Evolutionary conservation across 2,888 invertebrate genomes (phyloP).

Genomic region (Orchesellides sinensis): DNA sequence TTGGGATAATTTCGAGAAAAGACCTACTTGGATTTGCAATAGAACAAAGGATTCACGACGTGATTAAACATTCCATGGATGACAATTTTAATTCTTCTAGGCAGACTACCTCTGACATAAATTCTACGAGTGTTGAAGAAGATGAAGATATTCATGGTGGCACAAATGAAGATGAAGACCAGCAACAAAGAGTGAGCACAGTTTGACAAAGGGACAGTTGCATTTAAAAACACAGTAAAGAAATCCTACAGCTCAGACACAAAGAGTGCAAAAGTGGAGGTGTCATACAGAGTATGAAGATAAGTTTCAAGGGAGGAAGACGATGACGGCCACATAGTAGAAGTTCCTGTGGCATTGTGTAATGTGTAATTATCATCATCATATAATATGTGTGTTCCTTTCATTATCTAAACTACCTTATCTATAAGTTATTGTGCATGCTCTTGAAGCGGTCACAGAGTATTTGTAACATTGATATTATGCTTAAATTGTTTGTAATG

Average conservation of each 20-base stretch:
- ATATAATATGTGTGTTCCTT: not conserved
- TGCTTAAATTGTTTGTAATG: not conserved
- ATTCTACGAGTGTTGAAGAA: not conserved
- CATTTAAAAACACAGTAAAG: not conserved
- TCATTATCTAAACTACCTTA: too few species aligned
- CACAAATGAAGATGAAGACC: not conserved
- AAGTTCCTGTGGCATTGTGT: not conserved
- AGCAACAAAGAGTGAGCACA: not conserved
- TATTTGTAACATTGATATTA: not conserved
- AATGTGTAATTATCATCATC: not conserved
- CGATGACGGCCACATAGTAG: not conserved
- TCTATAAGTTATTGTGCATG: too few species aligned
- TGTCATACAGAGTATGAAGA: too few species aligned
- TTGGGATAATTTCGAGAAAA: constrained; percentile 77
- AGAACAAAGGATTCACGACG: constrained; percentile 76
- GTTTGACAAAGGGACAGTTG: not conserved
- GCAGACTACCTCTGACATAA: not conserved
- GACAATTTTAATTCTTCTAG: not conserved
- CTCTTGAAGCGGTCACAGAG: too few species aligned
- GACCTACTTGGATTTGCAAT: constrained; percentile 78
- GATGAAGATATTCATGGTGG: not conserved
- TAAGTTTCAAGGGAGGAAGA: not conserved
- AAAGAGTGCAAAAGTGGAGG: too few species aligned
- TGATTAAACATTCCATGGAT: constrained; percentile 25
- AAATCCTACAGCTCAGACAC: too few species aligned